Evolutionary conservation across 2,113 vertebrate genomes (phyloP), one percentile per base, ranked within the genome.

Genomic region (Tyto alba): DNA sequence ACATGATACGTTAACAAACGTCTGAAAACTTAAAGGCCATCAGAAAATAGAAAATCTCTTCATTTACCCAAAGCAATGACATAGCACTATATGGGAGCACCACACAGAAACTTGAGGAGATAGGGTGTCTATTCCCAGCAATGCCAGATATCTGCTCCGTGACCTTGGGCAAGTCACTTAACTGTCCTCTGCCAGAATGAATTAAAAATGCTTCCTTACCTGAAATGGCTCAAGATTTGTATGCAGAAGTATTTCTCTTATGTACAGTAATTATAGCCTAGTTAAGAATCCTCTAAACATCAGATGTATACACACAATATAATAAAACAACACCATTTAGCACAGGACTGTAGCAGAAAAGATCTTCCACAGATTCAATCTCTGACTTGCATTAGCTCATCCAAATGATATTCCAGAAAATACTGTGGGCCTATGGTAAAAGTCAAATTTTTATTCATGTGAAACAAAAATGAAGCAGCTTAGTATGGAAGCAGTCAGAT

Each of bases 31-130:
- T 87, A 73, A 80, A 95, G 77, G 79, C 83, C 77, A 79, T 64
- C 68, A 86, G 84, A 91, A 94, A 96, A 95, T 32, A 95, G 90
- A 74, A 93, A 85, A 84, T 68, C 34, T 89, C 77, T 90, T 64
- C 9, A 0, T 67, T 90, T 92, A 73, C 64, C 50, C 66, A 81
- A 89, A 76, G 77, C 83, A 94, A 66, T 78, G 86, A 56, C 48
- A n/a, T 60, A 80, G 84, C 73, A 73, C 45, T 91, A 7, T 4
- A 55, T 75, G 93, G 41, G 59, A 83, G 34, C 59, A 79, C 40
- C 56, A 85, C 11, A 52, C 47, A 68, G 79, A 81, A 94, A 50
- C 27, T 3, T 25, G 52, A 80, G 78, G 68, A 95, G 64, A n/a
- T 60, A 63, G 18, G 56, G n/a, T 63, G 56, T 78, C 64, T 86